These are phyloP conservation scores for Drosophila santomea DNA, from an alignment of 1,140 invertebrate genomes.

Conservation along the genomic window DNA sequence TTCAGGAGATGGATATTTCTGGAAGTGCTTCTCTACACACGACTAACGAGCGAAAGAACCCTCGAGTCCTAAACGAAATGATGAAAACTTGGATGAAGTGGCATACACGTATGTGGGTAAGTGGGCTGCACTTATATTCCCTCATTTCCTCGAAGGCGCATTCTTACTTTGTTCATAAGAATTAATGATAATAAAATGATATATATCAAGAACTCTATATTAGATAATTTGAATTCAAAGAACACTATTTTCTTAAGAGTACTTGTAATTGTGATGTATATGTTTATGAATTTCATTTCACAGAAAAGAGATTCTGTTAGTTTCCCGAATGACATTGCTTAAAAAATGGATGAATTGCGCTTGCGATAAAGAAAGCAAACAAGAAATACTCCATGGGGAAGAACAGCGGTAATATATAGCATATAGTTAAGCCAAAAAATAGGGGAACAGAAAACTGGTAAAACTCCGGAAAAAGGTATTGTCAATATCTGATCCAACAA, in stretches of 20 bases:
- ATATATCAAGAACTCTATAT: too few relatives aligned
- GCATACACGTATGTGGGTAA: background rate
- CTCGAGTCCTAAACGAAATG: conserved; percentile 15
- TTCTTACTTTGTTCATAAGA: too few relatives aligned
- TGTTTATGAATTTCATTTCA: background rate
- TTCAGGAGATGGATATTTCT: conserved; percentile 7
- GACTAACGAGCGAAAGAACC: conserved; percentile 6
- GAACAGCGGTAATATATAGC: background rate
- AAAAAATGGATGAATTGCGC: too few relatives aligned
- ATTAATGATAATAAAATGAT: too few relatives aligned
- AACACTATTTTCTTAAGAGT: too few relatives aligned
- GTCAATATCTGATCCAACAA: background rate
- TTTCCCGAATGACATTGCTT: too few relatives aligned
- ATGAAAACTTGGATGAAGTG: conserved; percentile 16
- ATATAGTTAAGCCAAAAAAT: background rate
- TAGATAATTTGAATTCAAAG: too few relatives aligned
- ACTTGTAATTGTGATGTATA: too few relatives aligned
- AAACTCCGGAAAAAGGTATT: conserved; percentile 9
- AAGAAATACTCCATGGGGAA: too few relatives aligned
- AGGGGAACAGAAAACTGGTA: background rate
- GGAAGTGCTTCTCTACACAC: conserved; percentile 10
- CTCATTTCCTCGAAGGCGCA: background rate
- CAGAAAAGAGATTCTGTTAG: too few relatives aligned
- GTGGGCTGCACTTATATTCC: background rate
- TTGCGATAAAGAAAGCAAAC: too few relatives aligned